phyloP scores from a whole-genome alignment of 2,888 invertebrate species.

The Chrysotoxum bicinctum region DNA sequence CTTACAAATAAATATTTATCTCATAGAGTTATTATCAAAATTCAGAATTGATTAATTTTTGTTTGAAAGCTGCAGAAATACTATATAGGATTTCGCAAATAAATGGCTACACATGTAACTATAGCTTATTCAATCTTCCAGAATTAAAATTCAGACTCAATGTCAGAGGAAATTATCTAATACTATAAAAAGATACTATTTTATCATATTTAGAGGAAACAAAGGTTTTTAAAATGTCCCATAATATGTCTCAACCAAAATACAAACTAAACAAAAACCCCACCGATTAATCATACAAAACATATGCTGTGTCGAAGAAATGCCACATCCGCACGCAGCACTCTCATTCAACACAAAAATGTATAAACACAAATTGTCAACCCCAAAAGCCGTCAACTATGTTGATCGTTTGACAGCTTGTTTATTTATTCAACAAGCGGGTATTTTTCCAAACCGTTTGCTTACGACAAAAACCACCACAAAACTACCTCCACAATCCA shows the following conservation, averaged over 20 bases:
- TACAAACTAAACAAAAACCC: neutral
- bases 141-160: too few species aligned
- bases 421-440: conserved; percentile 68
- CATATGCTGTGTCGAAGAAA: conserved; percentile 3
- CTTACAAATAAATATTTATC: too few species aligned
- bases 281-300: conserved; percentile 24
- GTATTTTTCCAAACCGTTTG: conserved; percentile 61
- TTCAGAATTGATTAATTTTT: too few species aligned
- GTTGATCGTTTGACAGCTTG: conserved; percentile 69
- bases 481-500: conserved; percentile 40
- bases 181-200: too few species aligned
- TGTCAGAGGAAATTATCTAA: too few species aligned
- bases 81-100: too few species aligned
- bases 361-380: conserved; percentile 67
- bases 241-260: neutral
- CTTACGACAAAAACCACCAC: conserved; percentile 62
- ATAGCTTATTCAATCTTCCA: too few species aligned
- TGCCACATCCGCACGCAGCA: conserved; percentile 39
- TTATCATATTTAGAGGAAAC: neutral
- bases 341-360: conserved; percentile 36
- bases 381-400: conserved; percentile 67
- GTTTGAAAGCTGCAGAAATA: too few species aligned
- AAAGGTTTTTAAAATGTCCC: neutral
- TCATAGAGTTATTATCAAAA: too few species aligned
- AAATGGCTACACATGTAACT: too few species aligned